These are phyloP conservation scores for Tenthredo notha DNA, from an alignment of 2,888 invertebrate species.

Conservation along the genomic window DNA sequence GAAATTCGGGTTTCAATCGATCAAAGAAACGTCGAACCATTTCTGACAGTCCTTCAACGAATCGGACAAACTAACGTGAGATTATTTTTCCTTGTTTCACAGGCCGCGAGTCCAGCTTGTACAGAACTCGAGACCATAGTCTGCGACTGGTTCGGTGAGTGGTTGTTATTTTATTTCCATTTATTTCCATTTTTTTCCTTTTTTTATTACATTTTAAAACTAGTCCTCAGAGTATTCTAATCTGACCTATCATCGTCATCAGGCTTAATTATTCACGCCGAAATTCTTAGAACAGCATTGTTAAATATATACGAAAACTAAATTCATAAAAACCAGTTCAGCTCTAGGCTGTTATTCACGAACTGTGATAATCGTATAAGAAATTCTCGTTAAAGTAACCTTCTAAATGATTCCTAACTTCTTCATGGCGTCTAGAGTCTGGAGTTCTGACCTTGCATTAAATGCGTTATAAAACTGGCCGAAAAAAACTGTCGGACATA, in stretches of 20 bases:
- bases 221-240: neutral
- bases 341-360: slow-evolving; percentile 14
- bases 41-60: slow-evolving; percentile 26
- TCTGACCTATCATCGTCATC: neutral
- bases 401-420: neutral
- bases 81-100: slow-evolving; percentile 73
- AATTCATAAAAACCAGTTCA: slow-evolving; percentile 26
- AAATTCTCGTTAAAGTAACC: neutral
- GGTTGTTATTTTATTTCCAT: neutral
- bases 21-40: slow-evolving; percentile 29
- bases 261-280: neutral
- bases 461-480: neutral
- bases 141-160: slow-evolving; percentile 95
- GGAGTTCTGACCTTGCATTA: neutral
- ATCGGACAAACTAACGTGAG: slow-evolving; percentile 57
- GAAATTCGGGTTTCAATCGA: slow-evolving; percentile 25
- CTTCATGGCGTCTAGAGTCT: neutral
- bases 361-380: neutral
- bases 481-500: neutral
- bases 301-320: neutral
- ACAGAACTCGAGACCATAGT: slow-evolving; percentile 98
- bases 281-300: neutral
- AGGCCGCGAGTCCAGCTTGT: slow-evolving; percentile 98
- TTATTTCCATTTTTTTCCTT: neutral
- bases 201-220: neutral